Percentiles rank a stretch among this genome's conserved stretches.
Evolutionary conservation across 2,797 vertebrate genomes (phyloP).

Genomic region (Brachymystax lenok): DNA sequence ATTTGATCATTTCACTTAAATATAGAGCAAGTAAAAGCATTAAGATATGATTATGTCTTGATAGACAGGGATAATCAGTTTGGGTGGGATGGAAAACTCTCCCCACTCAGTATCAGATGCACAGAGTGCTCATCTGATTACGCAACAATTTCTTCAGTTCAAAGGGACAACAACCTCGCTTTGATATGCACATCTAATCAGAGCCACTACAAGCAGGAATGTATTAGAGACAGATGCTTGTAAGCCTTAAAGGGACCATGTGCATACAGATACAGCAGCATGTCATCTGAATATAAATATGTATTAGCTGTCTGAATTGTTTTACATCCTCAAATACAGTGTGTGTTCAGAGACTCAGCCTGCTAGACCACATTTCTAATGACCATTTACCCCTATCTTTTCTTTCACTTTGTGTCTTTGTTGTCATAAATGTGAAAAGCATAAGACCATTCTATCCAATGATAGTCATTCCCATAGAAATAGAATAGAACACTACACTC

Average conservation of each 20-base stretch:
- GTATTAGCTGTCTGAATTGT: constrained; percentile 6
- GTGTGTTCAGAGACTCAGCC: background rate
- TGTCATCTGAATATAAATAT: background rate
- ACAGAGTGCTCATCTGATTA: background rate
- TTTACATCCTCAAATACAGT: background rate
- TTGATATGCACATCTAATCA: constrained; percentile 1
- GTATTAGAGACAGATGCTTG: background rate
- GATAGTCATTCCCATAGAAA: background rate
- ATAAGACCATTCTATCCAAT: background rate
- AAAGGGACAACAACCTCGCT: background rate
- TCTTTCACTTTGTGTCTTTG: background rate
- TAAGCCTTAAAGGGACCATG: background rate
- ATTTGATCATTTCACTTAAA: background rate
- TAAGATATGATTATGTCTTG: background rate
- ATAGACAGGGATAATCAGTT: background rate
- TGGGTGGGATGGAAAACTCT: background rate
- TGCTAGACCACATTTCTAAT: constrained; percentile 19
- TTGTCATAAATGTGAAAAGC: background rate
- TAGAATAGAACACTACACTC: constrained; percentile 23
- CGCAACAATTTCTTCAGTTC: background rate
- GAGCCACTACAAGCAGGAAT: background rate
- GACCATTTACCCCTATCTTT: background rate
- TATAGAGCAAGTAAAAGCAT: background rate
- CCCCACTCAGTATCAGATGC: background rate
- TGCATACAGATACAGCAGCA: background rate